Conservation (phyloP, 2,113 vertebrate species). For the Pteropus alecto region DNA sequence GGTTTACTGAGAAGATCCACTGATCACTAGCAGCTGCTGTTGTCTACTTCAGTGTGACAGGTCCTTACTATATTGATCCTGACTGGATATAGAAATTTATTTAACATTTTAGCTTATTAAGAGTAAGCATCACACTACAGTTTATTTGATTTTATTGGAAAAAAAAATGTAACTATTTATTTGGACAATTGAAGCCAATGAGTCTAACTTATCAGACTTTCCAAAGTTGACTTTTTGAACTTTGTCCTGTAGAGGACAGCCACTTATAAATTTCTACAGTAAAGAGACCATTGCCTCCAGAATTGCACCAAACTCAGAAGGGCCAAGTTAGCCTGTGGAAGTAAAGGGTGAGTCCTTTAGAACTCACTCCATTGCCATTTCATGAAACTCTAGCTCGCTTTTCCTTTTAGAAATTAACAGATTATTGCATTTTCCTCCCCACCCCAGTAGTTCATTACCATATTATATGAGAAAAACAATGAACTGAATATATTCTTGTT, state of each 20-base stretch:
- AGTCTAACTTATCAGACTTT: neutral
- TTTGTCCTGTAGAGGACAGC: neutral
- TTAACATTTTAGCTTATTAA: conserved; percentile 14
- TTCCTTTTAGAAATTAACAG: neutral
- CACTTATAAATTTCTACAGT: conserved; percentile 18
- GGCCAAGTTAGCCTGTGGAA: neutral
- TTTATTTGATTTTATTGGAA: conserved; percentile 16
- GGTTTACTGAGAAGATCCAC: neutral
- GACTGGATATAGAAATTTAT: neutral
- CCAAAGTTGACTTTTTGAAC: neutral
- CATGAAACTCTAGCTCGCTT: neutral
- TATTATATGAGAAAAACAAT: neutral
- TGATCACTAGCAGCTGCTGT: neutral
- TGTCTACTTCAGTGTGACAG: neutral
- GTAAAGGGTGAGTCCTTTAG: neutral
- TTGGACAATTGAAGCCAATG: neutral
- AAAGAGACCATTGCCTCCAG: neutral
- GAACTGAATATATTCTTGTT: conserved; percentile 11
- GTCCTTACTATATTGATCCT: neutral
- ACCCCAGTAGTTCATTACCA: neutral
- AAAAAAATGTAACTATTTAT: conserved; percentile 6
- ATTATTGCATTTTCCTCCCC: neutral
- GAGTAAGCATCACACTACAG: neutral
- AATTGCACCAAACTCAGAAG: neutral
- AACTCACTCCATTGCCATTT: neutral